These are phyloP conservation scores for Neomicropteryx cornuta DNA, from an alignment of 1,140 invertebrate genomes.

Conservation along the genomic window DNA sequence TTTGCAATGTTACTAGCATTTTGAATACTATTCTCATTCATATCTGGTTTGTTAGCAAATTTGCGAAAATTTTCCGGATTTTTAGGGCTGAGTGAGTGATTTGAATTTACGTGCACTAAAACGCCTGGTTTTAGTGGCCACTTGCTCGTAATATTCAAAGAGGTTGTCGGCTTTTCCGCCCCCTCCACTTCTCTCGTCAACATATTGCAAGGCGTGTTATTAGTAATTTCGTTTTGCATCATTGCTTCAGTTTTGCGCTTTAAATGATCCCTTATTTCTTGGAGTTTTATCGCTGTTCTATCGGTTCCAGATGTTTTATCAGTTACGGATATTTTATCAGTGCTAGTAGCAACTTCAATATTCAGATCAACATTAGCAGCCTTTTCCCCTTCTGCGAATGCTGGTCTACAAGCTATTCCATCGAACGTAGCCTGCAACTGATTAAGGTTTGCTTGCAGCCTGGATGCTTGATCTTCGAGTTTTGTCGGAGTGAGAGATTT, in stretches of 20 bases:
- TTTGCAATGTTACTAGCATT: conserved; percentile 6
- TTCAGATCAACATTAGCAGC: conserved; percentile 8
- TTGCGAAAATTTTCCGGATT: conserved; percentile 29
- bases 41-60: conserved; percentile 14
- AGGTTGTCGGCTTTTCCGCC: conserved; percentile 23
- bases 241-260: conserved; percentile 19
- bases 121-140: conserved; percentile 84
- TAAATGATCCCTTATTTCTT: conserved; percentile 12
- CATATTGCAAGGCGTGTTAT: conserved; percentile 16
- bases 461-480: conserved; percentile 12
- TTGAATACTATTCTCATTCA: conserved; percentile 8
- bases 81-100: conserved; percentile 38
- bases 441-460: conserved; percentile 29
- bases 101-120: conserved; percentile 68
- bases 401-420: conserved; percentile 12
- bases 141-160: conserved; percentile 55
- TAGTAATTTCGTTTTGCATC: conserved; percentile 23
- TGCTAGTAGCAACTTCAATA: conserved; percentile 24
- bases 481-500: conserved; percentile 26
- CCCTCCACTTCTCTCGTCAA: conserved; percentile 21
- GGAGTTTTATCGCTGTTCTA: background rate
- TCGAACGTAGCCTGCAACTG: conserved; percentile 18
- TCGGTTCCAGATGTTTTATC: conserved; percentile 6
- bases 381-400: conserved; percentile 9
- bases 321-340: conserved; percentile 14